Evolutionary conservation across 2,888 invertebrate species (phyloP).

Genomic region (Gisinianus flammeolus): DNA sequence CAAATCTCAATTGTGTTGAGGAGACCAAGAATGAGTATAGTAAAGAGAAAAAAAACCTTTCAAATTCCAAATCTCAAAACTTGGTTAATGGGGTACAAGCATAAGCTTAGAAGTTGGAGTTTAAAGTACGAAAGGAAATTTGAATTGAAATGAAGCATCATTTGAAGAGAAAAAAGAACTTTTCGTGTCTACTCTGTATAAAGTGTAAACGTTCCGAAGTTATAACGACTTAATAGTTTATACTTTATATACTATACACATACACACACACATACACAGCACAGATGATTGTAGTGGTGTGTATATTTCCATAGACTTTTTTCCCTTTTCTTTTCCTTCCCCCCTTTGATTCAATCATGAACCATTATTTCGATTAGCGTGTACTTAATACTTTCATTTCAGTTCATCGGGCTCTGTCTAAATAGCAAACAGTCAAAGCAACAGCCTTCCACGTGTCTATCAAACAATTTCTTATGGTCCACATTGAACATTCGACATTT

Average conservation of each 20-base stretch:
- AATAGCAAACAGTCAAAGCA: not conserved
- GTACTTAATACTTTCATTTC: not conserved
- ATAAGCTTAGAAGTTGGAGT: not conserved
- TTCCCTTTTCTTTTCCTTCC: not conserved
- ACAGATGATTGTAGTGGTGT: not conserved
- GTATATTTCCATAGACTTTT: not conserved
- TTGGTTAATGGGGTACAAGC: not conserved
- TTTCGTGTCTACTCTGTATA: not conserved
- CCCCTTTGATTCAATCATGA: constrained; percentile 29
- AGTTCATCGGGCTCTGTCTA: constrained; percentile 2
- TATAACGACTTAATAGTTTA: no score
- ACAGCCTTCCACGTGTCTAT: constrained; percentile 2
- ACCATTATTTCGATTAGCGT: constrained; percentile 30
- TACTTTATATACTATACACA: not conserved
- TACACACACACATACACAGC: not conserved
- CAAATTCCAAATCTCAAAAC: not conserved
- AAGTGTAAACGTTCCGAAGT: not conserved
- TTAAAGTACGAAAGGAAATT: not conserved
- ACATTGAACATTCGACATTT: not conserved
- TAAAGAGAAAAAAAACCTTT: not conserved
- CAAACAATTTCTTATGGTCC: not conserved
- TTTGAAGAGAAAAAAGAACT: not conserved
- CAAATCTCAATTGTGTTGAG: not conserved
- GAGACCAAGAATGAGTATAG: not conserved
- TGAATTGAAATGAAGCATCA: not conserved